Base-by-base conservation (phyloP, 2,113 vertebrate genomes). In the Pachyramphus minor region DNA sequence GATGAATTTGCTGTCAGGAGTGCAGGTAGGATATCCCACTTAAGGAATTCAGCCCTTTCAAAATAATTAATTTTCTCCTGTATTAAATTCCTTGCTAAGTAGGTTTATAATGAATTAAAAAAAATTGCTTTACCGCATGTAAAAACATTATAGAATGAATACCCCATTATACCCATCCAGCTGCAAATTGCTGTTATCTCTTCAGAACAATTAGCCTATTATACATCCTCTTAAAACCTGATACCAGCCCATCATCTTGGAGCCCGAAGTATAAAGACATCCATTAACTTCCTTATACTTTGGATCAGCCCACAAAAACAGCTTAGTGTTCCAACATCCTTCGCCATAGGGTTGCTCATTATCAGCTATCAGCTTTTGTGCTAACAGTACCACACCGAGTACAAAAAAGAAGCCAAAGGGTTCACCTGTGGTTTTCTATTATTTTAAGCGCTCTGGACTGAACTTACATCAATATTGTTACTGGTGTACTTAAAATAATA, bases 401-500 rank as follows among this genome's bases (percentile, higher is more conserved):
- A 92, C 79, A 81, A 82, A 96, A 89, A 45, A 87, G 91, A 69
- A 95, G 78, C 72, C 93, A 92, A 89, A 93, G 73, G 53, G 44
- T 79, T 89, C 55, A 92, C 72, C 93, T 78, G 87, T 1, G 20
- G 73, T 76, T 94, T 90, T 89, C 67, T 97, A 84, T 95, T 97
- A 96, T 96, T 97, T 96, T 96, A 95, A 94, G 58, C 21, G 3
- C 77, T 93, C 87, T 95, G 96, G 87, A 91, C 96, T 76, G 87
- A 63, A 66, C 66, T 97, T 77, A 90, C 87, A 97, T 83, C 92
- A 96, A 96, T 97, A 90, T 97, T 95, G 97, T 97, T 97, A 95
- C 53, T 96, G 94, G 90, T 96, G 95, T 95, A 94, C 86, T 92
- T 77, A 89, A 95, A 95, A 98, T 91, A 97, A 98, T 94, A 96